Evolutionary conservation across 2,797 vertebrate species (phyloP).

Genomic region (Chaunax sp.): DNA sequence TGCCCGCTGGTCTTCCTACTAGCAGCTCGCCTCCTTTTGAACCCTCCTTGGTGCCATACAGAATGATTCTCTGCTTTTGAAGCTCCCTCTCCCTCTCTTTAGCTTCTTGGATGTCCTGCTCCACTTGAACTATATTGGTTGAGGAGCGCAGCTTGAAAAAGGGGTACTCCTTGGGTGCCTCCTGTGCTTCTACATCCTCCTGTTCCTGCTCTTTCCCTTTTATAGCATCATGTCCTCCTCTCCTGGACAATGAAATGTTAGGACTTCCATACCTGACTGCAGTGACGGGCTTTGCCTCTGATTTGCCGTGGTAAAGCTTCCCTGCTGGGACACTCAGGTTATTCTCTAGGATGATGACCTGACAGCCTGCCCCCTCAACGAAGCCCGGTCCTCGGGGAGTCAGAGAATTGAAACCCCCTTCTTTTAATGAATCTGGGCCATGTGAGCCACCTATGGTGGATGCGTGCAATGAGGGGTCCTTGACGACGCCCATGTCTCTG

Average conservation of each 20-base stretch:
- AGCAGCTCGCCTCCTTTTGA: constrained; percentile 9
- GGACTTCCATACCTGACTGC: constrained; percentile 33
- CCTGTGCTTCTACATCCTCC: constrained; percentile 38
- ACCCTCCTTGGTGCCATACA: constrained; percentile 77
- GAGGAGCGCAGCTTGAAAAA: constrained; percentile 85
- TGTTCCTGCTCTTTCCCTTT: constrained; percentile 18
- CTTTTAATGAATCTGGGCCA: constrained; percentile 3
- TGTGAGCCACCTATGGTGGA: constrained; percentile 35
- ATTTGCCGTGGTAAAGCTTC: constrained; percentile 27
- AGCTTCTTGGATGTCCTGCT: constrained; percentile 86
- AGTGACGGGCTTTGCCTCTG: constrained; percentile 16
- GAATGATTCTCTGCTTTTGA: constrained; percentile 79
- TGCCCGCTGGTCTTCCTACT: constrained; percentile 11
- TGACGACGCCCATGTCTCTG: constrained; percentile 41
- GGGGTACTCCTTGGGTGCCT: constrained; percentile 74
- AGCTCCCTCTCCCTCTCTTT: constrained; percentile 87
- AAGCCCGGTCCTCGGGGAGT: constrained; percentile 54
- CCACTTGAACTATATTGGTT: constrained; percentile 76
- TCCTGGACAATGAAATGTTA: constrained; percentile 9
- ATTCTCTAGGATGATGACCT: constrained; percentile 81
- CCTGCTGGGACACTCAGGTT: constrained; percentile 40
- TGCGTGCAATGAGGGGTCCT: constrained; percentile 28
- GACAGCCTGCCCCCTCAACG: constrained; percentile 61
- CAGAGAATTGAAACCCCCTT: not conserved
- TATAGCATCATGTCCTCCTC: constrained; percentile 5